These are phyloP conservation scores for Callimorpha dominula DNA, from an alignment of 2,888 invertebrate species.

Conservation along the genomic window DNA sequence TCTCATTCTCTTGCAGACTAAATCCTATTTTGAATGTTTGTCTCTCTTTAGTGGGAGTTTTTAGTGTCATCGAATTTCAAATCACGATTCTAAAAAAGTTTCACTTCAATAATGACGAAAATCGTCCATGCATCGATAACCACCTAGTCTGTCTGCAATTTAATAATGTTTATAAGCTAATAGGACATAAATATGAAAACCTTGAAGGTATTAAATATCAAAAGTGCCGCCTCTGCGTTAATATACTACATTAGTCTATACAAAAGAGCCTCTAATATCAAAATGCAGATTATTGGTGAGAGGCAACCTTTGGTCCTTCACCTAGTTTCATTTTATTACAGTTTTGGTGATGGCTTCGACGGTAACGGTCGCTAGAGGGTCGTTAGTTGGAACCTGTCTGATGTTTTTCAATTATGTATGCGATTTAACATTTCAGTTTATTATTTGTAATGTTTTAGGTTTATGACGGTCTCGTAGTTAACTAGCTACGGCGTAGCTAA, in stretches of 20 bases:
- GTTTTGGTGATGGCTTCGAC: conserved; percentile 22
- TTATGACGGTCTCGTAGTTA: conserved; percentile 10
- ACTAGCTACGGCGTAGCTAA: conserved; percentile 5
- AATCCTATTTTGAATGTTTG: too few relatives aligned
- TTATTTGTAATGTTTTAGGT: conserved; percentile 20
- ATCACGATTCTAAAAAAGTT: too few relatives aligned
- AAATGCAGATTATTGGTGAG: conserved; percentile 52
- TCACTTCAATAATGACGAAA: too few relatives aligned
- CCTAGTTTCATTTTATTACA: conserved; percentile 45
- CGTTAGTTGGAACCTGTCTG: conserved; percentile 41
- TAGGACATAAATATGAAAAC: too few relatives aligned
- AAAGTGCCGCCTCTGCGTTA: conserved; percentile 26
- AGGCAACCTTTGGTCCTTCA: conserved; percentile 33
- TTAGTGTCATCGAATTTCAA: too few relatives aligned
- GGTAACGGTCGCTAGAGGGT: conserved; percentile 21
- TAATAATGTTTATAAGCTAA: too few relatives aligned
- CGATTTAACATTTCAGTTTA: conserved; percentile 25
- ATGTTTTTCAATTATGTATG: conserved; percentile 44
- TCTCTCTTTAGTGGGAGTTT: too few relatives aligned
- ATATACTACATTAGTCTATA: conserved; percentile 25
- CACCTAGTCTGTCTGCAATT: too few relatives aligned
- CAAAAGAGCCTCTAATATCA: conserved; percentile 37
- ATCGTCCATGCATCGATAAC: too few relatives aligned
- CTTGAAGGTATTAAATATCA: neutral
- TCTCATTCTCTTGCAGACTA: too few relatives aligned